phyloP scores from a whole-genome alignment of 2,888 invertebrate genomes.

The Drosophila maculinotata region DNA sequence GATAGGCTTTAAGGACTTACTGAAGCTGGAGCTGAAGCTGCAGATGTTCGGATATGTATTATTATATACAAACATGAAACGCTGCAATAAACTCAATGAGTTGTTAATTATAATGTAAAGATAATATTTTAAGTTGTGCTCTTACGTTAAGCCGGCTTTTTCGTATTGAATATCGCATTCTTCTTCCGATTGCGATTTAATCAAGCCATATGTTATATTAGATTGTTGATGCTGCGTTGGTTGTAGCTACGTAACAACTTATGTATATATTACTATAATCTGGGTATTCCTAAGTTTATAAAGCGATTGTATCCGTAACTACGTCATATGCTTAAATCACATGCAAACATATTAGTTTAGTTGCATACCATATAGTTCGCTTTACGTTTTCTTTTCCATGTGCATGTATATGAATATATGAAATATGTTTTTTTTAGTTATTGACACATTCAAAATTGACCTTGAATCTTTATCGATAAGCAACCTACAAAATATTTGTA shows the following conservation, averaged over 20 bases:
- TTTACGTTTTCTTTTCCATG: not conserved
- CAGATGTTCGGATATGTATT: constrained; percentile 41
- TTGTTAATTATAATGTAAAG: constrained; percentile 58
- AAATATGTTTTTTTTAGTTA: constrained; percentile 20
- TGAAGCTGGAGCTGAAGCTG: constrained; percentile 17
- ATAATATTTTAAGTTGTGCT: constrained; percentile 43
- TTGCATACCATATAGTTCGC: constrained; percentile 15
- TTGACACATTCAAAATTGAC: constrained; percentile 6
- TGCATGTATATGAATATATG: not conserved
- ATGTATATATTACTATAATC: constrained; percentile 28
- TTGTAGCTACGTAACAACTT: constrained; percentile 22
- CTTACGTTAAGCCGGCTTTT: constrained; percentile 27
- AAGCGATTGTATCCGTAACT: constrained; percentile 17
- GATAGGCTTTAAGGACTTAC: constrained; percentile 23
- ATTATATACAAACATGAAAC: constrained; percentile 53
- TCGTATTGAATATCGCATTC: constrained; percentile 36
- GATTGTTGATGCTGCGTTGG: constrained; percentile 21
- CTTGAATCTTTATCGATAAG: constrained; percentile 16
- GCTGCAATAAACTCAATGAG: constrained; percentile 79
- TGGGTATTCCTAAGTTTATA: constrained; percentile 13
- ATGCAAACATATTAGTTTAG: constrained; percentile 2
- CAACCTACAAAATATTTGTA: constrained; percentile 20
- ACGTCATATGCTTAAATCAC: constrained; percentile 18
- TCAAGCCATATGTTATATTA: constrained; percentile 36
- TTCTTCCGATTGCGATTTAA: constrained; percentile 27